Base-by-base conservation (phyloP, 2,113 vertebrate genomes). In the Opisthocomus hoazin region DNA sequence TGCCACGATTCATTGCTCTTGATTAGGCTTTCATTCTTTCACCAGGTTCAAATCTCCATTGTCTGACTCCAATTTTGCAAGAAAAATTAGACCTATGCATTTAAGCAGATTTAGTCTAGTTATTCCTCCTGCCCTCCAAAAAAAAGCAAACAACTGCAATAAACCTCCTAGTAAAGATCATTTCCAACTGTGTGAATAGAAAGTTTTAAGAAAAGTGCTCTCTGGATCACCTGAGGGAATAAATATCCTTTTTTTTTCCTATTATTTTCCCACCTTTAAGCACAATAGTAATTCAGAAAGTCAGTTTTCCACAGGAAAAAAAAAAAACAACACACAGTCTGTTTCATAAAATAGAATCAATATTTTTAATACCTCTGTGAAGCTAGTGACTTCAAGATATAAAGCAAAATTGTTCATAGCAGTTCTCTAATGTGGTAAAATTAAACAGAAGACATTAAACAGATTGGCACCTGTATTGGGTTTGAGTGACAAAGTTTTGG, bases 121-220 rank as follows among this genome's bases (percentile, higher is more conserved):
- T 53, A 68, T 37, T 3, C 3, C 8, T 5, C 15, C 7, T 2
- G 5, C 17, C 3, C 18, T 13, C 4, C 2, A 1, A 8, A n/a
- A 64, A 57, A 56, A 23, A 68, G 12, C 45, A 11, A 43, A 32
- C 12, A 64, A 4, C 30, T 36, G 5, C 15, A 81, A 45, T 36
- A 89, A 89, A 34, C 6, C 29, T 4, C 0, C 1, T 41, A 60
- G 68, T 63, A 26, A 66, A 43, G 8, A 41, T 3, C 2, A 45
- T 58, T 60, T 81, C 20, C 27, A 60, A 7, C 20, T 37, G 2
- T 24, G 15, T 53, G 7, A 27, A 21, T n/a, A 58, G 36, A 82
- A 2, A 0, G 2, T 41, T 91, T 81, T 36, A 37, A 26, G 14
- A 57, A 77, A 68, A 77, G 4, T 43, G 15, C 1, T 64, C 12